These are phyloP conservation scores for Phrynosoma platyrhinos DNA, from an alignment of 2,113 vertebrate genomes.

Conservation along the genomic window DNA sequence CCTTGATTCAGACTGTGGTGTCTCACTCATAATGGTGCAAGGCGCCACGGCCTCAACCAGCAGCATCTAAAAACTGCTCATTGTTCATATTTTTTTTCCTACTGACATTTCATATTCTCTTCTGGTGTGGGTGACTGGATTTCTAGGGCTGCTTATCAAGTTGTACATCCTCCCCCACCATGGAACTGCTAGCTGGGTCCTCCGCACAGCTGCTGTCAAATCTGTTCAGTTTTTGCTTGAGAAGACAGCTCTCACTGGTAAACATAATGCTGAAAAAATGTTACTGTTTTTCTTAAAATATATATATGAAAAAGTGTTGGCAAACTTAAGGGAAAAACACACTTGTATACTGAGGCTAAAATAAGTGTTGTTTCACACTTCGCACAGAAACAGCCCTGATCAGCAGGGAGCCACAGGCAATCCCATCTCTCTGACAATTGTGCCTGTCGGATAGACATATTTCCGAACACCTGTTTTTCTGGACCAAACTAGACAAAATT, in stretches of 20 bases:
- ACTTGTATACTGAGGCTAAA: neutral
- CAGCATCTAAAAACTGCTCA: neutral
- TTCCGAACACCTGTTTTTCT: neutral
- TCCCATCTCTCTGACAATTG: neutral
- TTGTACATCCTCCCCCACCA: fast-evolving
- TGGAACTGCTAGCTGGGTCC: neutral
- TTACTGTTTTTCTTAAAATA: constrained; percentile 12
- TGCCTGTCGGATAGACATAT: neutral
- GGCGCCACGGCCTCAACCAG: neutral
- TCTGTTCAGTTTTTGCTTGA: neutral
- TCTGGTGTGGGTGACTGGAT: neutral
- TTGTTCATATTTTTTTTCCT: constrained; percentile 16
- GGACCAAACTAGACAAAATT: neutral
- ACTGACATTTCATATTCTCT: constrained; percentile 24
- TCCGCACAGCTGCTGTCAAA: constrained; percentile 10
- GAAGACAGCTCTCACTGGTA: constrained; percentile 10
- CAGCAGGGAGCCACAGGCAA: neutral
- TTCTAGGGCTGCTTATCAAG: neutral
- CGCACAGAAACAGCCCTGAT: neutral
- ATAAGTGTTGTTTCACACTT: neutral
- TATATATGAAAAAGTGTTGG: constrained; percentile 31
- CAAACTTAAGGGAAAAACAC: constrained; percentile 41
- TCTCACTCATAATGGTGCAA: constrained; percentile 7
- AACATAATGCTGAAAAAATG: neutral
- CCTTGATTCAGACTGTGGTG: neutral